These are phyloP conservation scores for Sclerurus mexicanus DNA, from an alignment of 2,113 vertebrate species.

Conservation along the genomic window DNA sequence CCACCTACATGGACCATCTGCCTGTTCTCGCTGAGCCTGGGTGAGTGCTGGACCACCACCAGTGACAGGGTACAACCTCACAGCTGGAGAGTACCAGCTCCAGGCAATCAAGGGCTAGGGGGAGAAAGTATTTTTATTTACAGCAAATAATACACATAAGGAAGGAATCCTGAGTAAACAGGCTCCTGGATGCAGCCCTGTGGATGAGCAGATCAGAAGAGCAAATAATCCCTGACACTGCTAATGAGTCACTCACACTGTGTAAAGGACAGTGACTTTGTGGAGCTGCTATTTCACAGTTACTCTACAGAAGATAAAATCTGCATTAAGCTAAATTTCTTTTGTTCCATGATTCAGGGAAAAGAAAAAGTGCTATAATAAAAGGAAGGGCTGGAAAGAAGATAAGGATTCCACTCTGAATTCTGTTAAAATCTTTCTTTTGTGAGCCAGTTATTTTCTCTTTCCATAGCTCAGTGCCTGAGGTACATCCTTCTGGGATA, in stretches of 20 bases:
- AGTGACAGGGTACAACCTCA: background rate
- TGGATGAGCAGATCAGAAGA: background rate
- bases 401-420: background rate
- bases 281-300: background rate
- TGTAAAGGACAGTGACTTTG: background rate
- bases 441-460: background rate
- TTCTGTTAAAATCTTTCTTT: background rate
- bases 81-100: background rate
- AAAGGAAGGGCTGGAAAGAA: background rate
- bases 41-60: background rate
- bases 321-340: background rate
- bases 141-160: background rate
- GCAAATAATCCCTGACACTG: background rate
- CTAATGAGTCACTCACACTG: background rate
- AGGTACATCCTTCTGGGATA: background rate
- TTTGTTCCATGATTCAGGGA: background rate
- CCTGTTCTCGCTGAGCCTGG: background rate
- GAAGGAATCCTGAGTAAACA: background rate
- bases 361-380: background rate
- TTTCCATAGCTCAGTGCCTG: background rate
- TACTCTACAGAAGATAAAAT: background rate
- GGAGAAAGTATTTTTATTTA: background rate
- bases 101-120: rapidly evolving
- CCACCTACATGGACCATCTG: background rate
- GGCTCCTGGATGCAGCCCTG: background rate